Evolutionary conservation across 2,797 vertebrate genomes (phyloP), one percentile per base, ranked within the genome.

Genomic region (Gallinago solitaria): DNA sequence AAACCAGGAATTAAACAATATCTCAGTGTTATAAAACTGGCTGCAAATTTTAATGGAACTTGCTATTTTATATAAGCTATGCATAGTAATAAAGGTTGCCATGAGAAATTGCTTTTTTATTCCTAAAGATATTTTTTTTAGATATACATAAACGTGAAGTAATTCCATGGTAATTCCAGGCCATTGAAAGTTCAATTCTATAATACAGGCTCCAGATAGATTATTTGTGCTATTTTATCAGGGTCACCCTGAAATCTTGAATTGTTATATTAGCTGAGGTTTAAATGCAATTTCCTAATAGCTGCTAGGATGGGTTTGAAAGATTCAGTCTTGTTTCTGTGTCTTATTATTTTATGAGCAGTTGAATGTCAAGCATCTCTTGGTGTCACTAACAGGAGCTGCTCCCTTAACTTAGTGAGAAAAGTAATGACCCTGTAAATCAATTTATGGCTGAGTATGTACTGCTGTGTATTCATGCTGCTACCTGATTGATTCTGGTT

Each of bases 401-500:
- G 67, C 41, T 96, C 39, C 28, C 75, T 95, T 84, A 93, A 88
- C 67, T 95, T 86, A 76, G 73, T 74, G 80, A 91, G 86, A 90
- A 74, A 93, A 90, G 82, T 95, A 91, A 95, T 93, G 91, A 88
- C 54, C 83, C 93, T 20, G 59, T 93, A 95, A 91, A 95, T 94
- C 73, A 91, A 63, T 96, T 91, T 93, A 71, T 91, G 70, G 74
- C 74, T 76, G 73, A 60, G 35, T 93, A 76, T 70, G 51, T 87
- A 84, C 70, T 88, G 70, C 77, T 91, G 70, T 70, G 94, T 78
- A 80, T 93, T 96, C 87, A 23, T 67, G 85, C 87, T 94, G 93
- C 50, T 94, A 73, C 48, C 76, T 91, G 95, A 95, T 94, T 89
- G 87, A 83, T 90, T 93, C 73, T 76, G 59, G 35, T 93, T 90